Evolutionary conservation across 2,113 vertebrate species (phyloP), one percentile per base, ranked within the genome.

Genomic region (Glaucidium brasilianum): DNA sequence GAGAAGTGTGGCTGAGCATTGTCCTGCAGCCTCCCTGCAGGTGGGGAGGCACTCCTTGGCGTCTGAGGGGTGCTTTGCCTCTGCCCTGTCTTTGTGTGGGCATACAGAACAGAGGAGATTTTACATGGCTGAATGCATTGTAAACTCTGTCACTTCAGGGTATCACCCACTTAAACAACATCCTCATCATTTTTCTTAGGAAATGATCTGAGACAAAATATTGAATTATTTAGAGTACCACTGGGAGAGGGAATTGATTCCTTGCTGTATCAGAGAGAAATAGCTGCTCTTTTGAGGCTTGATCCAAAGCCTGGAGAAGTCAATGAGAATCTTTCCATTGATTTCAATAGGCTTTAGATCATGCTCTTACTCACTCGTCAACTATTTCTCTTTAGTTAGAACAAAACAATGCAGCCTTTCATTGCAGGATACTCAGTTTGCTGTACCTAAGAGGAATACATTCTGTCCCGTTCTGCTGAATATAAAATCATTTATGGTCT

Each of bases 161-260:
- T 94, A 95, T 94, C 45, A 1, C 80, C 88, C 73, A 32, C 91
- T 97, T 95, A 95, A 89, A 96, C 96, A 97, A 97, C 95, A 97
- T 79, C 91, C 94, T 94, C 91, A 87, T 97, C 76, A 86, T 96
- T 97, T 96, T 95, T 97, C 96, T 92, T 94, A 91, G 83, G 94
- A 97, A 97, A 97, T 91, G 88, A 97, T 97, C 91, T 97, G 95
- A 97, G 96, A 95, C 88, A 94, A 97, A 97, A 95, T 94, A 96
- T 87, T 96, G 95, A 97, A 97, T 97, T 97, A 97, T 97, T 97
- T 97, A 97, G 94, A 92, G 86, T 87, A 94, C 96, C 45, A 0
- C 85, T 96, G 94, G 96, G 95, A 97, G 89, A 96, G 69, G 79
- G 92, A 93, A 97, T 96, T 97, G 96, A 96, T 96, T 97, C 92